phyloP scores from a whole-genome alignment of 2,888 invertebrate species.

The Caenorhabditis angaria region DNA sequence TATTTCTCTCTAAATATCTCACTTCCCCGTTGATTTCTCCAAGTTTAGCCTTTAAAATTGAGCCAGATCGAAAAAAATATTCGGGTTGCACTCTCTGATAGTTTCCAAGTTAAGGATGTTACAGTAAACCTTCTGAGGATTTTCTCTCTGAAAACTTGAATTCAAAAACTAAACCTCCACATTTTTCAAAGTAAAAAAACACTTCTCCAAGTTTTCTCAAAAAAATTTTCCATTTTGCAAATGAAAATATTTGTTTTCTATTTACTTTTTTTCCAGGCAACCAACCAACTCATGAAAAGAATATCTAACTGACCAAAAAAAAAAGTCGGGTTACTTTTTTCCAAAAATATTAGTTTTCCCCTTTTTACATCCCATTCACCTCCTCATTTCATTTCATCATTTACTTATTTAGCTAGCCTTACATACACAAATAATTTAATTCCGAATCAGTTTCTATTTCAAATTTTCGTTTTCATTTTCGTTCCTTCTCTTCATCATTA shows the following conservation, averaged over 20 bases:
- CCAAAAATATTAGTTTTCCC: background rate
- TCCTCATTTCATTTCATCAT: background rate
- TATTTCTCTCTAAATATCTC: too few relatives aligned
- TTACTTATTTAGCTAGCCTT: too few relatives aligned
- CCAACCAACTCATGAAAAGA: background rate
- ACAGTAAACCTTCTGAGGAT: too few relatives aligned
- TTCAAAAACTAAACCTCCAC: background rate
- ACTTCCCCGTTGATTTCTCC: too few relatives aligned
- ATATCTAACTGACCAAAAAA: background rate
- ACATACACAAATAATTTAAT: conserved; percentile 1
- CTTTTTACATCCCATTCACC: background rate
- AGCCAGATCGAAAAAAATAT: too few relatives aligned
- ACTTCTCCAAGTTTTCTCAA: background rate
- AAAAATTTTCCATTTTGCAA: background rate
- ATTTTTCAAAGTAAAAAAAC: background rate
- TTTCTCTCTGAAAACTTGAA: too few relatives aligned
- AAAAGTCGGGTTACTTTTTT: background rate
- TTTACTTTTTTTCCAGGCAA: background rate
- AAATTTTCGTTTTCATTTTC: too few relatives aligned
- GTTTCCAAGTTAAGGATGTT: too few relatives aligned
- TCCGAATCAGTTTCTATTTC: conserved; percentile 1
- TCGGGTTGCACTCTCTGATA: too few relatives aligned
- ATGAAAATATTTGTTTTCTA: background rate
- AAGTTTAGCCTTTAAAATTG: too few relatives aligned
- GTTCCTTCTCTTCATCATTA: too few relatives aligned